A percentile compares a stretch with the other conserved stretches of the same genome.
Conservation (phyloP, 2,888 invertebrate species). For the Malachius bipustulatus region DNA sequence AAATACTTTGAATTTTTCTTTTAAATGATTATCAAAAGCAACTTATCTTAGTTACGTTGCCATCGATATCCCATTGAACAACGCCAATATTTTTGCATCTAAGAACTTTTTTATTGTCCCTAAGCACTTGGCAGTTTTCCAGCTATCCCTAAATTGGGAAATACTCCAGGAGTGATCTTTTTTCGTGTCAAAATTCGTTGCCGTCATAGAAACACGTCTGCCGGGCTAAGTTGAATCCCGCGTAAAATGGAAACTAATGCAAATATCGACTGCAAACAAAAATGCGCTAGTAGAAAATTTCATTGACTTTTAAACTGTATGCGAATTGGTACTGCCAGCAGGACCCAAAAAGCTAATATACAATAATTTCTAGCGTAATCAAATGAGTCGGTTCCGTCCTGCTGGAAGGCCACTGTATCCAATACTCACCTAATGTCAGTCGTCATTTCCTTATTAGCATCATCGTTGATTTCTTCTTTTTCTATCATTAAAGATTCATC, state of each 20-base stretch:
- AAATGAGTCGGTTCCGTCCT: slow-evolving; percentile 1
- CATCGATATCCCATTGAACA: slow-evolving; percentile 1
- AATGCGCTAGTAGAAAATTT: slow-evolving; percentile 2
- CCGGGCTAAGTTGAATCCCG: slow-evolving; percentile 1
- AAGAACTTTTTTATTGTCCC: slow-evolving; percentile 3
- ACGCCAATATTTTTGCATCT: background rate
- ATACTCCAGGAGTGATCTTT: slow-evolving; percentile 1
- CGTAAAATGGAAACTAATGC: slow-evolving; percentile 3
- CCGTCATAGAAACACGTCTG: slow-evolving; percentile 3
- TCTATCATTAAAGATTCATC: too few species aligned
- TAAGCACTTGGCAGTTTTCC: slow-evolving; percentile 1
- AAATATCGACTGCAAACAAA: slow-evolving; percentile 1
- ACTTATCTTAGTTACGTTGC: slow-evolving; percentile 3
- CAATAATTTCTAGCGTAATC: slow-evolving; percentile 1
- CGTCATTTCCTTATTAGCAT: too few species aligned
- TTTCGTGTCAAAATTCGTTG: background rate
- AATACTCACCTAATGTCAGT: too few species aligned
- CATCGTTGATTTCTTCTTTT: too few species aligned
- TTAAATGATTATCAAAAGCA: background rate
- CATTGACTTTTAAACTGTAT: slow-evolving; percentile 2
- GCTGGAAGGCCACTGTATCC: slow-evolving; percentile 3
- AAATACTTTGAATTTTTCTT: too few species aligned
- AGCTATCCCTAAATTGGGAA: slow-evolving; percentile 2
- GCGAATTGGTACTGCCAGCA: slow-evolving; percentile 3
- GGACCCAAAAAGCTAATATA: slow-evolving; percentile 2